Conservation (phyloP, 2,888 invertebrate genomes). For the Platerodrilus igneus region DNA sequence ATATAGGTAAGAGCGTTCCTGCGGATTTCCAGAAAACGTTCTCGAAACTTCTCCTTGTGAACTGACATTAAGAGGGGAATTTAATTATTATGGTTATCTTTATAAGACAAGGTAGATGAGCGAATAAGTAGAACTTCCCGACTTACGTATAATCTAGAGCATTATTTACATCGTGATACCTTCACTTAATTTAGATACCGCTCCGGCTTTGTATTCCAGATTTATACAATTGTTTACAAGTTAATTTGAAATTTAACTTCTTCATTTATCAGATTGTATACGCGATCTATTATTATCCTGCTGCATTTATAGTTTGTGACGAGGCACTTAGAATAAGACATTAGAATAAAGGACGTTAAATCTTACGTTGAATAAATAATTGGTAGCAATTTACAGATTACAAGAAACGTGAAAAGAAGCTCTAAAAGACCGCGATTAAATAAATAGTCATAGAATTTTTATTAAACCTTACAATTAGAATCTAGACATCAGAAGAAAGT, state of each 20-base stretch:
- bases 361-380: too few species aligned
- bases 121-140: constrained; percentile 37
- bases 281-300: too few species aligned
- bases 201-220: constrained; percentile 45
- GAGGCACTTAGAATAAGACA: too few species aligned
- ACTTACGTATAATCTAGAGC: constrained; percentile 45
- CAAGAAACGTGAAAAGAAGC: too few species aligned
- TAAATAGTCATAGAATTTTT: too few species aligned
- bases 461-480: too few species aligned
- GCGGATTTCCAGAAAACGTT: constrained; percentile 29
- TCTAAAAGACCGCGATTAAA: too few species aligned
- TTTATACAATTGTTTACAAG: constrained; percentile 50
- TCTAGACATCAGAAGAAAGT: too few species aligned
- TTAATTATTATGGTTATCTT: constrained; percentile 49
- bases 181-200: constrained; percentile 43
- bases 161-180: constrained; percentile 41
- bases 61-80: constrained; percentile 36
- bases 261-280: constrained; percentile 44
- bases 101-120: constrained; percentile 45
- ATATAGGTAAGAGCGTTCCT: constrained; percentile 37
- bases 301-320: too few species aligned
- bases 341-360: too few species aligned
- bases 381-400: too few species aligned
- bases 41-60: constrained; percentile 21
- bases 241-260: constrained; percentile 50